Evolutionary conservation across 1,140 invertebrate genomes (phyloP), one percentile per base, ranked within the genome.

Genomic region (Hyles euphorbiae): DNA sequence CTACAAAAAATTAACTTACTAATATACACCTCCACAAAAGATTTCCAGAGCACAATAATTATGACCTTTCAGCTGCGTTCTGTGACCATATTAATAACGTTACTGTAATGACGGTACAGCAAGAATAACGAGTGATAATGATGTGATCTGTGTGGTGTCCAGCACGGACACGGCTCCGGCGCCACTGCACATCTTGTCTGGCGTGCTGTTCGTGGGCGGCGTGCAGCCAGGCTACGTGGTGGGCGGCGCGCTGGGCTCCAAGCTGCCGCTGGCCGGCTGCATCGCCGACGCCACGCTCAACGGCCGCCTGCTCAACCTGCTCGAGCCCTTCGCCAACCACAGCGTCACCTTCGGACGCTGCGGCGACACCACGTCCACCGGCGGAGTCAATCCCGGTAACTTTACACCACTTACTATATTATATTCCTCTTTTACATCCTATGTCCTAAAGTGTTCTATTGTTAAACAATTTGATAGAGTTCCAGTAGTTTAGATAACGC

Each of bases 241-340:
- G 2, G 74, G 75, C 2, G 78, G 77, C 36, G 77, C 73, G 50
- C 68, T 81, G 0, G 85, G 80, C 7, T 74, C 81, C 2, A 86
- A 84, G 7, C 67, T 73, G 44, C 88, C 92, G 1, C 97, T 97
- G 74, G 85, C 91, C 33, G 97, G 97, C 2, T 98, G 97, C 75
- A 93, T 98, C 48, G 95, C 95, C 8, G 97, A 98, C 76, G 93
- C 95, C 1, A 97, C 95, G 1, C 81, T 97, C 3, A 97, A 98
- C 73, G 94, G 94, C 22, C 89, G 89, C 22, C 92, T 96, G 48
- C 90, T 96, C 33, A 96, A 97, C 77, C 95, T 98, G 9, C 65
- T 87, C 4, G 77, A 82, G 50, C 84, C 83, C 0, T 81, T 64
- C 63, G 76, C 69, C 60, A 80, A 79, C 48, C 60, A 69, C 52